Evolutionary conservation across 2,888 invertebrate genomes (phyloP), one percentile per base, ranked within the genome.

Genomic region (Agrotis puta): DNA sequence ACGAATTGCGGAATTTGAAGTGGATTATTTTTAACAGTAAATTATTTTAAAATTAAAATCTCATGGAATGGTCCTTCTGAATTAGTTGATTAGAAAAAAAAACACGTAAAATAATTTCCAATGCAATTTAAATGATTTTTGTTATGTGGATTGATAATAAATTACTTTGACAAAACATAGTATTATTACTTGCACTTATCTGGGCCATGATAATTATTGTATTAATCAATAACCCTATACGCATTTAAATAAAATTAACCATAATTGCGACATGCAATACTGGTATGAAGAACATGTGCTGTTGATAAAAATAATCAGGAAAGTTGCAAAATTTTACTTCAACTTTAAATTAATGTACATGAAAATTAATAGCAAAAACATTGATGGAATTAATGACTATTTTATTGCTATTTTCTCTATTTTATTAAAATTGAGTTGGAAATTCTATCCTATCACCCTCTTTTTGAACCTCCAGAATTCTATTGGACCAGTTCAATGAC

Each of bases 401-500:
- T 3, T 67, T 5, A 45, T 20, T 6, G 9, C 24, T 39, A 47
- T 47, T 47, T 13, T n/a, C n/a, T n/a, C n/a, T n/a, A n/a, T n/a
- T n/a, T n/a, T n/a, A n/a, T n/a, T n/a, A n/a, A n/a, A 66, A 50
- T 39, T 45, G 14, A 24, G 43, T 45, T 48, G 14, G 27, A 58
- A 2, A 45, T 74, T n/a, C 4, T 24, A 47, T 64, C 56, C 54
- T 24, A 39, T 13, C 43, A 66, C 51, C 13, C 53, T 64, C 56
- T 57, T 50, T 64, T 50, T 61, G 20, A 75, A 74, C 47, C 58
- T 69, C 68, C 47, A 75, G 53, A 75, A 64, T 57, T 69, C 70
- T 73, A 82, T 84, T 77, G 77, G 79, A 65, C 57, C 64, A 87
- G 88, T 87, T 77, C 88, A 89, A 80, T 88, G 87, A 90, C 85